Evolutionary conservation across 2,888 invertebrate species (phyloP).

Genomic region (Endotricha flammealis): DNA sequence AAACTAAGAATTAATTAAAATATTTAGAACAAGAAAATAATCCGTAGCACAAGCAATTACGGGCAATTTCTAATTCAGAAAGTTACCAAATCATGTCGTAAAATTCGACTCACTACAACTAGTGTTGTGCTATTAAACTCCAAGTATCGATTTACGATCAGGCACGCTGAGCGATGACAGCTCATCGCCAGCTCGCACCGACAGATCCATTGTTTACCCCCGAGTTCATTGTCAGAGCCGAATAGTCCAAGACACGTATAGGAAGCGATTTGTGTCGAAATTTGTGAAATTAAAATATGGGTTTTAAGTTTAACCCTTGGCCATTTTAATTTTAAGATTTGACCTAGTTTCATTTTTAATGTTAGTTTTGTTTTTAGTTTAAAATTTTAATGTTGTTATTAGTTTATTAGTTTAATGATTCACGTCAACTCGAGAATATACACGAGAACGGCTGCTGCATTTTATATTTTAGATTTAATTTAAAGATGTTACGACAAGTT

Average conservation of each 20-base stretch:
- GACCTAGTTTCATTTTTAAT: too few species aligned
- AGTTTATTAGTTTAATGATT: too few species aligned
- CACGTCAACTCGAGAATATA: too few species aligned
- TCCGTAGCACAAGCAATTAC: constrained; percentile 15
- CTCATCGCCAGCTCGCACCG: constrained; percentile 61
- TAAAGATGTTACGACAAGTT: too few species aligned
- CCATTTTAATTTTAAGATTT: too few species aligned
- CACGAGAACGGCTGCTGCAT: too few species aligned
- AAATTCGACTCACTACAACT: constrained; percentile 54
- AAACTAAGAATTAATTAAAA: constrained; percentile 6
- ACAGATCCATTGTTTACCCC: constrained; percentile 68
- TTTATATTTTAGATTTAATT: too few species aligned
- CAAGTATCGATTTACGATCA: constrained; percentile 63
- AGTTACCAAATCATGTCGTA: constrained; percentile 57
- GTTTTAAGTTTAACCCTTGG: too few species aligned
- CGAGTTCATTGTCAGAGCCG: constrained; percentile 72
- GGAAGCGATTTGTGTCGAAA: too few species aligned
- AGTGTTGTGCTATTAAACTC: constrained; percentile 47
- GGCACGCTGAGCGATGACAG: constrained; percentile 56
- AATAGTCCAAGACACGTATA: constrained; percentile 15
- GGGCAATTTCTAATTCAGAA: constrained; percentile 34
- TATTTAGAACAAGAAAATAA: constrained; percentile 4
- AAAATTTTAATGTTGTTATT: too few species aligned
- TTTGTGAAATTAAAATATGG: too few species aligned
- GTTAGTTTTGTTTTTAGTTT: too few species aligned